Evolutionary conservation across 1,140 invertebrate species (phyloP).

Genomic region (Calliphora vicina): DNA sequence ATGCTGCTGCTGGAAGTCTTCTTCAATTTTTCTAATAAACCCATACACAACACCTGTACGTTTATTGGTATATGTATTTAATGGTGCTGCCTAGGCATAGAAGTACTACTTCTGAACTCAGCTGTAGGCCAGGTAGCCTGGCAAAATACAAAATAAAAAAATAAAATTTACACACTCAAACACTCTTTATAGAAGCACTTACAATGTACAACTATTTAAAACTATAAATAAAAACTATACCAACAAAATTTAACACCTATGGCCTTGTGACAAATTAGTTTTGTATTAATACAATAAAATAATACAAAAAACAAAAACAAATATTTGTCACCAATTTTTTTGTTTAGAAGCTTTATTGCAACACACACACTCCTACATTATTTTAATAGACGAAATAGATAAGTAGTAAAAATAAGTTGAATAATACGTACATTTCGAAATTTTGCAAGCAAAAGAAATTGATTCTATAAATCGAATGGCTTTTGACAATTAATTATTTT

Average conservation of each 20-base stretch:
- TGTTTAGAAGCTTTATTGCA: background rate
- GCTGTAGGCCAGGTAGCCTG: background rate
- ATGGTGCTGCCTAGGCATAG: background rate
- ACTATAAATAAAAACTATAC: background rate
- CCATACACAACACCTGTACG: background rate
- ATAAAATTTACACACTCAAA: background rate
- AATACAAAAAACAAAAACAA: background rate
- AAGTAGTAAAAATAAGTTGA: background rate
- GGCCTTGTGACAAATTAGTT: constrained; percentile 22
- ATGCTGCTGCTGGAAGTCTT: background rate
- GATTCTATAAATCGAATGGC: too few species aligned
- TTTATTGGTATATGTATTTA: too few species aligned
- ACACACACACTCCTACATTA: background rate
- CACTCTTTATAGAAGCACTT: background rate
- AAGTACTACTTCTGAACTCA: background rate
- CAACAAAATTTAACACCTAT: constrained; percentile 8
- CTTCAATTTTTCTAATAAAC: background rate
- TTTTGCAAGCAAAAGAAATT: background rate
- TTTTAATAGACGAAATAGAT: background rate
- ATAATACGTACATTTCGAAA: background rate
- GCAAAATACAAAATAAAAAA: background rate
- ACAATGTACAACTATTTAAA: background rate
- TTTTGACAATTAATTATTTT: background rate
- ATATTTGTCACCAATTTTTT: constrained; percentile 1
- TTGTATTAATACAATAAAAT: background rate